Evolutionary conservation across 2,888 invertebrate genomes (phyloP), one percentile per base, ranked within the genome.

Genomic region (Chrysina gloriosa): DNA sequence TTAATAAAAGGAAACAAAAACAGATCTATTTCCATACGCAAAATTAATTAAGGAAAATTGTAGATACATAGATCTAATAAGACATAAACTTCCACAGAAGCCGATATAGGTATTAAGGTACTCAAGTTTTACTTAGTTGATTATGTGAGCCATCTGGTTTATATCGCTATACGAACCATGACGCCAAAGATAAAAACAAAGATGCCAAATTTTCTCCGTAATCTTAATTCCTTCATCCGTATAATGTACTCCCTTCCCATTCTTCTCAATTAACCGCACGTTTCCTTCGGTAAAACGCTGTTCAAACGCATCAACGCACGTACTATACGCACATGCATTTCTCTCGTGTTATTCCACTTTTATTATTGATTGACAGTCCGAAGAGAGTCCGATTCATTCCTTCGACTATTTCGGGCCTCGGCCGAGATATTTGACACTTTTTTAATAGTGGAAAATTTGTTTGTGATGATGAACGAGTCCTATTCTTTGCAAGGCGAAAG

Each of bases 131-230:
- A 71, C 70, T 72, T 71, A 66, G 69, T 72, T 73, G 73, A 74
- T 74, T 74, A 70, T 66, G 64, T 54, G 56, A 63, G 72, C 25
- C 67, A 67, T 72, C 74, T 74, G 74, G 70, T 74, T 72, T 74
- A 63, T 72, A 66, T 74, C 73, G 67, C 69, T 70, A 72, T 72
- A 72, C 52, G 65, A 66, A 42, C 63, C 70, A 58, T 72, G 74
- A 71, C 73, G 72, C 67, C 48, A 69, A 72, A 61, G 69, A 69
- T 63, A 63, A 54, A 71, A 70, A 67, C 48, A 70, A 69, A 72
- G 70, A 70, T 42, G 63, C 72, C 70, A 68, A 69, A 67, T 68
- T 42, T 50, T 65, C 29, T 48, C n/a, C 23, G 31, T 63, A 47
- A 34, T 48, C 14, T 63, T 23, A 34, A 63, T 67, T 47, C 34